These are phyloP conservation scores for Cyclophora albipunctata DNA, from an alignment of 2,888 invertebrate genomes.

Conservation along the genomic window DNA sequence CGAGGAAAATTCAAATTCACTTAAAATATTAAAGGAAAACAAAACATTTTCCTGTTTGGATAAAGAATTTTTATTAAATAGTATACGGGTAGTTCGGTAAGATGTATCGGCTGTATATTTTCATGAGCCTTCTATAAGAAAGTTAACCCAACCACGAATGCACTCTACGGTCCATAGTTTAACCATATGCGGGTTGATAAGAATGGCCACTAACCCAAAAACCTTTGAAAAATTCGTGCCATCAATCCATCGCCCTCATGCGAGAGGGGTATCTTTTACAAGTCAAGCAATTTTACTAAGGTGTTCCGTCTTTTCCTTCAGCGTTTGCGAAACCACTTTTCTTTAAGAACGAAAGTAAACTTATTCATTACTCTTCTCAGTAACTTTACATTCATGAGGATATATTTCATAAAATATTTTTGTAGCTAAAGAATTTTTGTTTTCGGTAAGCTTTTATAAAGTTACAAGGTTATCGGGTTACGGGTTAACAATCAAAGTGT, in stretches of 20 bases:
- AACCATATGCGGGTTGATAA: slow-evolving; percentile 30
- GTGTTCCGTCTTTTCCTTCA: slow-evolving; percentile 33
- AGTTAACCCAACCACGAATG: slow-evolving; percentile 8
- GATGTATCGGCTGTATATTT: too few relatives aligned
- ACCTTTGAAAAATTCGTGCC: slow-evolving; percentile 39
- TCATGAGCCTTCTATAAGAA: neutral
- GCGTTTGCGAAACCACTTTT: slow-evolving; percentile 31
- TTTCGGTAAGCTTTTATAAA: neutral
- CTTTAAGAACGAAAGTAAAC: slow-evolving; percentile 32
- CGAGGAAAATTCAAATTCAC: too few relatives aligned
- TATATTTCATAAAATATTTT: slow-evolving; percentile 9
- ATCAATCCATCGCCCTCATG: slow-evolving; percentile 42
- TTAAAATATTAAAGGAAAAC: too few relatives aligned
- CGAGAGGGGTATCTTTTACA: slow-evolving; percentile 35
- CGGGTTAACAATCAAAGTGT: too few relatives aligned
- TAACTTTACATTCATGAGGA: slow-evolving; percentile 13
- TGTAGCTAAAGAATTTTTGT: slow-evolving; percentile 5
- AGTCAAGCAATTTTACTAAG: slow-evolving; percentile 42
- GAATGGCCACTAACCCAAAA: slow-evolving; percentile 26
- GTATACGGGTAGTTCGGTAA: too few relatives aligned
- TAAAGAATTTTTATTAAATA: too few relatives aligned
- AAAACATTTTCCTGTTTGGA: too few relatives aligned
- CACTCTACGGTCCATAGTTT: slow-evolving; percentile 8
- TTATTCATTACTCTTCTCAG: slow-evolving; percentile 34
- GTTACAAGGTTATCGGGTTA: neutral